A percentile compares a stretch with the other conserved stretches of the same genome.
Evolutionary conservation across 2,113 vertebrate species (phyloP).

Genomic region (Sinocyclocheilus anophthalmus): DNA sequence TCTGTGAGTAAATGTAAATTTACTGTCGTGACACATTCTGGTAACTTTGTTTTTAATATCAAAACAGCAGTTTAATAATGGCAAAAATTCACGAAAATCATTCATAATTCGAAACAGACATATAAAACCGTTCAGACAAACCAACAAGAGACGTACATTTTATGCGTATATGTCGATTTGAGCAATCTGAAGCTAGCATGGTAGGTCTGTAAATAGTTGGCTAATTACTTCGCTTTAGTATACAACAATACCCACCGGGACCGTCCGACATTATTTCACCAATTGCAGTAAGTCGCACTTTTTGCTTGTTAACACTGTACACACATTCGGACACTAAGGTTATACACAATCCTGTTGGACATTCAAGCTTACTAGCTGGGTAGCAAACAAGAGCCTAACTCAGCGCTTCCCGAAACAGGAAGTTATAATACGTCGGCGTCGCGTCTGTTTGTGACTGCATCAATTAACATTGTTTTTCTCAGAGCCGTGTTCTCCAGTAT

Average conservation of each 20-base stretch:
- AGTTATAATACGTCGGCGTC: background rate
- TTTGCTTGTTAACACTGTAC: background rate
- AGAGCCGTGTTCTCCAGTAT: no score
- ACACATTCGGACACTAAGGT: background rate
- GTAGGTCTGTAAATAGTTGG: background rate
- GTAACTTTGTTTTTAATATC: background rate
- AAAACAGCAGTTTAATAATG: background rate
- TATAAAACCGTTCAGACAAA: background rate
- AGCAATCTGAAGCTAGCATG: background rate
- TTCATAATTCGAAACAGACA: background rate
- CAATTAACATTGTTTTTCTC: background rate
- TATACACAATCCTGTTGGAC: background rate
- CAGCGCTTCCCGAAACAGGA: conserved; percentile 25
- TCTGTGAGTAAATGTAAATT: background rate
- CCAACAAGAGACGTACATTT: background rate
- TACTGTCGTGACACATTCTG: background rate
- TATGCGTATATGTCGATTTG: background rate
- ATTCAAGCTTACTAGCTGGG: background rate
- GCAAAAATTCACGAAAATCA: background rate
- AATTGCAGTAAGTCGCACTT: background rate
- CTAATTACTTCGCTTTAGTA: background rate
- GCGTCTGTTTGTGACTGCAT: background rate
- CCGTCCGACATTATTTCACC: conserved; percentile 32
- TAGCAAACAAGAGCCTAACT: conserved; percentile 5
- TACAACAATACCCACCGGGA: conserved; percentile 36